These are phyloP conservation scores for Dryas iulia DNA, from an alignment of 1,140 invertebrate species.

Conservation along the genomic window DNA sequence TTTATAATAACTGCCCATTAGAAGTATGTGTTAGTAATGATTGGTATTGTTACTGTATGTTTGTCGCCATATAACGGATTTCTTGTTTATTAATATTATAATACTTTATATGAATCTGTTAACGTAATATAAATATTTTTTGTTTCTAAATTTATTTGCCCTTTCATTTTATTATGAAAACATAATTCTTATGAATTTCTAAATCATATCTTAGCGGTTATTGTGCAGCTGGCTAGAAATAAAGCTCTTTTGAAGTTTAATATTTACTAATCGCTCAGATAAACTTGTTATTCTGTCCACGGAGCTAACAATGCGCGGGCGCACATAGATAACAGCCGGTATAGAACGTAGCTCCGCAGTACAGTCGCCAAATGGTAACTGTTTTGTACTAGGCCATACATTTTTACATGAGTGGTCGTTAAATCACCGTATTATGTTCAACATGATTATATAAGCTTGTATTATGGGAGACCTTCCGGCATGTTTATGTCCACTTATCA, in stretches of 20 bases:
- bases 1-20: constrained; percentile 6
- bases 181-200: neutral
- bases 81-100: neutral
- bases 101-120: neutral
- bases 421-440: constrained; percentile 47
- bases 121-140: neutral
- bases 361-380: constrained; percentile 69
- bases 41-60: neutral
- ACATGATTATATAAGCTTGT: constrained; percentile 35
- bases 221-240: constrained; percentile 35
- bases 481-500: constrained; percentile 63
- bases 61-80: neutral
- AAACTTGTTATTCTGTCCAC: constrained; percentile 72
- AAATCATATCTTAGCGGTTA: constrained; percentile 20
- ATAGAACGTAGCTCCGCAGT: constrained; percentile 44
- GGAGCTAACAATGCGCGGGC: constrained; percentile 68
- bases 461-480: constrained; percentile 39
- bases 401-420: constrained; percentile 63
- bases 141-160: too few relatives aligned
- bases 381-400: constrained; percentile 56
- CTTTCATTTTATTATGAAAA: neutral
- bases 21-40: neutral
- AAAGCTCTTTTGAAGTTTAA: constrained; percentile 53
- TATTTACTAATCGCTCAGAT: constrained; percentile 66
- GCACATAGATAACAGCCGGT: constrained; percentile 66